Conservation (phyloP, 92 coral and sea anemone genomes). For the Umimayanthus kanabou region DNA sequence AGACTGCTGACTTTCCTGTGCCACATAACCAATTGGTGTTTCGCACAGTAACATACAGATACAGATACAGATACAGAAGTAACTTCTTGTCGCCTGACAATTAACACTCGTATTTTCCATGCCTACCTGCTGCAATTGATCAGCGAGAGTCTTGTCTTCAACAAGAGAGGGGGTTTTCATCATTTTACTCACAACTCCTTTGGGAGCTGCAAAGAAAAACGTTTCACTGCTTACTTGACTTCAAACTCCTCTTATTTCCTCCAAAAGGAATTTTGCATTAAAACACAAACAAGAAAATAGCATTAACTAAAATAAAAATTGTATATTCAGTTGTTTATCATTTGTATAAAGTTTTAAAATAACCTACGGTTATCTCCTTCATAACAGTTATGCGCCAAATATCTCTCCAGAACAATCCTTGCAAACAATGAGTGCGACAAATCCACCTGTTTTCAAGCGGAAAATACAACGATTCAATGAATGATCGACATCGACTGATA, state of each 20-base stretch:
- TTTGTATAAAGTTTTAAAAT: background rate
- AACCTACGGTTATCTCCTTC: conserved; percentile 80
- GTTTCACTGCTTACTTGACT: background rate
- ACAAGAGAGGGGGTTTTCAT: conserved; percentile 87
- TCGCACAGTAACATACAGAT: too few species aligned
- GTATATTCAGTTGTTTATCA: background rate
- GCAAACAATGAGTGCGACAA: conserved; percentile 88
- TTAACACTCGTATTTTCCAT: background rate
- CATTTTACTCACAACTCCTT: conserved; percentile 84
- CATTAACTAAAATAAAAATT: too few species aligned
- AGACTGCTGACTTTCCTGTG: too few species aligned
- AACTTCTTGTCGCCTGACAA: too few species aligned
- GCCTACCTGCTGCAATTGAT: conserved; percentile 84
- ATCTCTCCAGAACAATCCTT: conserved; percentile 86
- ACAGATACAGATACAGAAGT: too few species aligned
- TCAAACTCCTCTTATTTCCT: background rate
- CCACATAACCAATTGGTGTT: too few species aligned
- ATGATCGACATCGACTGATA: background rate
- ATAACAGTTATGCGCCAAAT: conserved; percentile 70
- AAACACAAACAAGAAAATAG: too few species aligned
- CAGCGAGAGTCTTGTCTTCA: conserved; percentile 73
- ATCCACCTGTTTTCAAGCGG: conserved; percentile 68
- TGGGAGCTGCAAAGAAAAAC: conserved; percentile 70
- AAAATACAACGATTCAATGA: background rate
- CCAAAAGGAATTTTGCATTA: background rate